A percentile compares a stretch with the other conserved stretches of the same genome.
Conservation (phyloP, 1,140 invertebrate genomes). For the Drosophila rhopaloa region DNA sequence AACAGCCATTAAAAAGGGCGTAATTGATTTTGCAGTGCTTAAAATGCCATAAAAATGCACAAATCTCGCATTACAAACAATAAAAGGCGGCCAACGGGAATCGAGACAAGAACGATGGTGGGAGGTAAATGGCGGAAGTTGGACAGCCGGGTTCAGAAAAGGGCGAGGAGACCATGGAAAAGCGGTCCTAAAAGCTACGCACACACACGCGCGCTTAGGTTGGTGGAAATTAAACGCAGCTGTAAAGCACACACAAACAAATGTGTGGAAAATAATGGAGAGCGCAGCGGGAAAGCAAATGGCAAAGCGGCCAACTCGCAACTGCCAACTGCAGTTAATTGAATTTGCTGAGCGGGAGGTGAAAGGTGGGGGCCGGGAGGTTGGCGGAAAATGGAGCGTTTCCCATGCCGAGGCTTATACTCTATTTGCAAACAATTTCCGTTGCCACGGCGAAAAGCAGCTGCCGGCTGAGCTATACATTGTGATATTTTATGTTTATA, state of each 20-base stretch:
- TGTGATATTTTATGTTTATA: slow-evolving; percentile 3
- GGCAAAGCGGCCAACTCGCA: slow-evolving; percentile 39
- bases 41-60: slow-evolving; percentile 67
- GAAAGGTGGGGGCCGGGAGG: neutral
- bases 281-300: slow-evolving; percentile 38
- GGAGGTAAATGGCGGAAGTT: slow-evolving; percentile 3
- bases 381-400: neutral
- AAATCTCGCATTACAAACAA: slow-evolving; percentile 61
- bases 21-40: slow-evolving; percentile 70
- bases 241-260: slow-evolving; percentile 28
- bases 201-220: slow-evolving; percentile 13
- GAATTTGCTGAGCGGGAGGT: slow-evolving; percentile 46
- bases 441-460: neutral
- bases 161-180: neutral
- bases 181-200: slow-evolving; percentile 36
- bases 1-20: slow-evolving; percentile 55
- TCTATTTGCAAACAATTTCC: slow-evolving; percentile 15
- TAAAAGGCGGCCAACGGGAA: slow-evolving; percentile 38
- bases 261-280: slow-evolving; percentile 56
- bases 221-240: slow-evolving; percentile 51
- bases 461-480: neutral
- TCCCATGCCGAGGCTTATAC: slow-evolving; percentile 11
- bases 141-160: neutral
- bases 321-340: slow-evolving; percentile 69
- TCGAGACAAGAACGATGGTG: neutral